phyloP scores from a whole-genome alignment of 37 sponge, comb jelly and placozoan species.

The Halichondria panicea region DNA sequence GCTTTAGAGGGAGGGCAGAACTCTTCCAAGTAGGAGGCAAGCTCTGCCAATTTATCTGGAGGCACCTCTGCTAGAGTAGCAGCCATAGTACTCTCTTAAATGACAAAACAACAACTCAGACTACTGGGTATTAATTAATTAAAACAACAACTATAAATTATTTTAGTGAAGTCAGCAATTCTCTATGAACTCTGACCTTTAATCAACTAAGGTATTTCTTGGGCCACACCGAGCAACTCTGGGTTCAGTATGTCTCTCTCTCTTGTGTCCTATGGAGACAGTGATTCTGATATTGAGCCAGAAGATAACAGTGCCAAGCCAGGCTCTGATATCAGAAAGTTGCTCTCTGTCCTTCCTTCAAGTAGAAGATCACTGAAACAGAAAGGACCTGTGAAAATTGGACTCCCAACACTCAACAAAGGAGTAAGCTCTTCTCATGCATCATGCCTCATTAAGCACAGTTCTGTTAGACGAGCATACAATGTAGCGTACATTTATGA shows the following conservation, averaged over 20 bases:
- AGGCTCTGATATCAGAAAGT: constrained; percentile 10
- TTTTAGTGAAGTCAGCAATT: background rate
- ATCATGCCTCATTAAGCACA: no score
- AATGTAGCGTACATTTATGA: no score
- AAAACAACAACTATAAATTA: no score
- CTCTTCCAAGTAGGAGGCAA: background rate
- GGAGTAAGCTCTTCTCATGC: constrained; percentile 1
- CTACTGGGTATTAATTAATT: no score
- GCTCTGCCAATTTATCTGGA: background rate
- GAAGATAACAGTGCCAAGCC: background rate
- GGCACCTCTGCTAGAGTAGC: background rate
- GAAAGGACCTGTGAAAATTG: constrained; percentile 29
- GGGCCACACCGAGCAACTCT: background rate
- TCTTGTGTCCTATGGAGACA: constrained; percentile 40
- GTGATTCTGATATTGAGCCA: constrained; percentile 9
- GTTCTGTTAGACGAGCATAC: no score
- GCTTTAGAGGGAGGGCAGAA: background rate
- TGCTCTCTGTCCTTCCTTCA: constrained; percentile 32
- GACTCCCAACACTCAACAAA: constrained; percentile 18
- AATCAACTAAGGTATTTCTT: background rate
- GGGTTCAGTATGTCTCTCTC: constrained; percentile 3
- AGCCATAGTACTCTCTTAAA: background rate
- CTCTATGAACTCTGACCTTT: background rate
- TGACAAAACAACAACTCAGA: background rate
- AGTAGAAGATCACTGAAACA: background rate